Percentiles rank a stretch among this genome's conserved stretches.
Evolutionary conservation across 2,113 vertebrate species (phyloP).

Genomic region (Pangasianodon gigas): DNA sequence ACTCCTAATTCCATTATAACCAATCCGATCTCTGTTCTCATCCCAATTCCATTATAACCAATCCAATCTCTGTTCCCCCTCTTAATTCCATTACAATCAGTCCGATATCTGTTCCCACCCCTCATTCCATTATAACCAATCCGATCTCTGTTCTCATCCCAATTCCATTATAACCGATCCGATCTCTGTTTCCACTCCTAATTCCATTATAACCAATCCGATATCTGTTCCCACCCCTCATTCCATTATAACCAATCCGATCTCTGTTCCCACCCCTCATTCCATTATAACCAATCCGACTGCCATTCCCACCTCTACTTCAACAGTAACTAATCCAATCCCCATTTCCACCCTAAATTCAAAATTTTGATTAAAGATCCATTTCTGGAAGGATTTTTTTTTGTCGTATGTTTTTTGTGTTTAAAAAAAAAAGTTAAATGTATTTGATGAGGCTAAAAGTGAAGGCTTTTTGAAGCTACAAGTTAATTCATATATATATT

Average conservation of each 20-base stretch:
- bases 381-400: too few species aligned
- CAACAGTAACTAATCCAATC: too few species aligned
- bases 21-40: background rate
- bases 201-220: background rate
- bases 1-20: background rate
- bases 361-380: too few species aligned
- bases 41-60: background rate
- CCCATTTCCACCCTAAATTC: too few species aligned
- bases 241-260: background rate
- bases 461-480: background rate
- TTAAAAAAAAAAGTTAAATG: too few species aligned
- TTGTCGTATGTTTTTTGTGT: too few species aligned
- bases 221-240: too few species aligned
- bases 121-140: background rate
- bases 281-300: too few species aligned
- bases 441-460: background rate
- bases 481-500: background rate
- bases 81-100: too few species aligned
- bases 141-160: background rate
- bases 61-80: background rate
- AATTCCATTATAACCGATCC: background rate
- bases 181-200: background rate
- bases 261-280: background rate
- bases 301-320: too few species aligned
- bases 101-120: background rate